These are phyloP conservation scores for Bungarus multicinctus DNA, from an alignment of 2,113 vertebrate species.

Conservation along the genomic window DNA sequence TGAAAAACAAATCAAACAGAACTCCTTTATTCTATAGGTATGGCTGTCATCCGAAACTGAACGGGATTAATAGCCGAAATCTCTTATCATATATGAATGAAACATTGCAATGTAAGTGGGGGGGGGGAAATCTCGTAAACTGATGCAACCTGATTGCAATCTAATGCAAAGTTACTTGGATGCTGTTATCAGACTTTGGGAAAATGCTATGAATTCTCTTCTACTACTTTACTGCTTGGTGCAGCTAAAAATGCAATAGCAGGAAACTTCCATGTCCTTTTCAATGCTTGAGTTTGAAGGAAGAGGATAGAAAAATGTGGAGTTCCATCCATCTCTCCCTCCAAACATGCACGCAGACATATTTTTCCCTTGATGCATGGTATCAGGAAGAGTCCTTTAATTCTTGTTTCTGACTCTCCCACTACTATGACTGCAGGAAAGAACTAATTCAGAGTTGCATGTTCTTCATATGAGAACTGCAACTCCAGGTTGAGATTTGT, in stretches of 20 bases:
- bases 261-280: neutral
- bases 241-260: neutral
- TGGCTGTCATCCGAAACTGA: neutral
- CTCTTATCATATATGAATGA: neutral
- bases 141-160: neutral
- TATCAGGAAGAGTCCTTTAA: neutral
- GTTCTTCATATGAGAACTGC: neutral
- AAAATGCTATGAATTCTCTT: neutral
- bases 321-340: neutral
- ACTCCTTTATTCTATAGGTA: neutral
- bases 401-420: neutral
- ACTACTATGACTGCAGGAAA: neutral
- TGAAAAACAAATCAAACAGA: neutral
- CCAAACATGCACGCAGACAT: neutral
- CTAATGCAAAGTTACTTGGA: neutral
- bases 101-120: neutral
- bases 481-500: neutral
- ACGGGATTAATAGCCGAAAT: neutral
- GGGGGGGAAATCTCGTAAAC: neutral
- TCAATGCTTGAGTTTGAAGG: neutral
- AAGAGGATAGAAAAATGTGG: neutral
- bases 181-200: neutral
- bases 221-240: neutral
- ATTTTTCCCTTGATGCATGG: neutral
- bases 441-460: neutral